Conservation (phyloP, 2,113 vertebrate species). For the Lathamus discolor region DNA sequence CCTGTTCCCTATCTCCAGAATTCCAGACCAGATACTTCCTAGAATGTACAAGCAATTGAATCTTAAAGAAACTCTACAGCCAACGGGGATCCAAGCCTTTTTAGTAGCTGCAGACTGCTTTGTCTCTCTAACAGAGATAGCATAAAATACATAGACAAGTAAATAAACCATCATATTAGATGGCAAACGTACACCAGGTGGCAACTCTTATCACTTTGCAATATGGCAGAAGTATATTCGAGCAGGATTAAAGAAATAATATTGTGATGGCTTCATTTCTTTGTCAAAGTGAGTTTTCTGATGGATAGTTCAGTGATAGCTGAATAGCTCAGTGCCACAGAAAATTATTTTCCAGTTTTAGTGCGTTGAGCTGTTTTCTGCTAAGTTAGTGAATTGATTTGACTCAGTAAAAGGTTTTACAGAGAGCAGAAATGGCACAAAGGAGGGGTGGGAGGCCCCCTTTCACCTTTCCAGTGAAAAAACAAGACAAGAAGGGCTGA, state of each 20-base stretch:
- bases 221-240: neutral
- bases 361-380: neutral
- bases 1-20: neutral
- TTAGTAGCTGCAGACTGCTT: neutral
- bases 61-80: neutral
- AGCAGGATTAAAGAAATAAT: neutral
- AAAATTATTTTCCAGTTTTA: accelerated
- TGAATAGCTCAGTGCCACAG: neutral
- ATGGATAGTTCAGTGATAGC: neutral
- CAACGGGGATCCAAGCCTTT: neutral
- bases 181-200: neutral
- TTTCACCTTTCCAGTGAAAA: neutral
- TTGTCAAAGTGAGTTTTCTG: neutral
- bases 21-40: neutral
- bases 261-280: neutral
- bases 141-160: neutral
- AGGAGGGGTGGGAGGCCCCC: neutral
- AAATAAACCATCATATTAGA: neutral
- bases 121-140: neutral
- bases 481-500: neutral
- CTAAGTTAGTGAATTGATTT: neutral
- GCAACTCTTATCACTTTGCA: neutral
- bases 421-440: neutral
- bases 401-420: neutral
- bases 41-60: neutral